These are phyloP conservation scores for Delphinus delphis DNA, from an alignment of 2,113 vertebrate genomes.

Conservation along the genomic window DNA sequence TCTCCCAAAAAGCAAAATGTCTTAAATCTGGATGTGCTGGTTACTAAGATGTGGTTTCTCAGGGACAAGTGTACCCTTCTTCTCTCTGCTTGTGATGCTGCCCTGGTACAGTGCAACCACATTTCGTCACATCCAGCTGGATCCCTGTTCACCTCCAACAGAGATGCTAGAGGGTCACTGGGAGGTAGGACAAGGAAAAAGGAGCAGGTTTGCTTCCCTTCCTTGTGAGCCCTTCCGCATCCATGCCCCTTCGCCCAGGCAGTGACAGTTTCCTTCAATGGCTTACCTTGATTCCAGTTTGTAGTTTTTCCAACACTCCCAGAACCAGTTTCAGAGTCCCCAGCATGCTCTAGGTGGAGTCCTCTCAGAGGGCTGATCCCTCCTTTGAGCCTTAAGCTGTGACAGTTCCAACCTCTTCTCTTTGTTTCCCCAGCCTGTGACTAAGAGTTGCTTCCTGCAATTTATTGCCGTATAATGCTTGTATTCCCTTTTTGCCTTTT, in stretches of 20 bases:
- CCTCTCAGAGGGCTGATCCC: neutral
- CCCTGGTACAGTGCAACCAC: too few species aligned
- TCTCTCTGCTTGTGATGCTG: neutral
- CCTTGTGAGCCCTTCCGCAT: neutral
- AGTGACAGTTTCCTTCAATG: neutral
- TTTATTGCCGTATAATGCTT: neutral
- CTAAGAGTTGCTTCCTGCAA: neutral
- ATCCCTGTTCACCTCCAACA: neutral
- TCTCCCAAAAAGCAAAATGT: neutral
- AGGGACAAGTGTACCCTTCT: neutral
- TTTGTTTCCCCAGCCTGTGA: neutral
- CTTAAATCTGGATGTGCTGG: neutral
- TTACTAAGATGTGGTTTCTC: neutral
- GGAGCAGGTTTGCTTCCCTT: neutral
- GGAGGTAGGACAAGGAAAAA: too few species aligned
- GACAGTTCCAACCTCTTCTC: neutral
- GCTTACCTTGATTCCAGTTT: neutral
- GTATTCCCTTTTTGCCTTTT: neutral
- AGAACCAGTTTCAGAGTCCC: neutral
- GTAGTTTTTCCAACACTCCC: neutral
- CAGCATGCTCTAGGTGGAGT: neutral
- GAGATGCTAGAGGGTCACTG: neutral
- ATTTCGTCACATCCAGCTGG: neutral
- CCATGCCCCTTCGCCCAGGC: neutral
- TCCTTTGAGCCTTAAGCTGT: neutral